A percentile compares a stretch with the other conserved stretches of the same genome.
phyloP scores from a whole-genome alignment of 1,140 invertebrate genomes.

The Sitophilus oryzae region DNA sequence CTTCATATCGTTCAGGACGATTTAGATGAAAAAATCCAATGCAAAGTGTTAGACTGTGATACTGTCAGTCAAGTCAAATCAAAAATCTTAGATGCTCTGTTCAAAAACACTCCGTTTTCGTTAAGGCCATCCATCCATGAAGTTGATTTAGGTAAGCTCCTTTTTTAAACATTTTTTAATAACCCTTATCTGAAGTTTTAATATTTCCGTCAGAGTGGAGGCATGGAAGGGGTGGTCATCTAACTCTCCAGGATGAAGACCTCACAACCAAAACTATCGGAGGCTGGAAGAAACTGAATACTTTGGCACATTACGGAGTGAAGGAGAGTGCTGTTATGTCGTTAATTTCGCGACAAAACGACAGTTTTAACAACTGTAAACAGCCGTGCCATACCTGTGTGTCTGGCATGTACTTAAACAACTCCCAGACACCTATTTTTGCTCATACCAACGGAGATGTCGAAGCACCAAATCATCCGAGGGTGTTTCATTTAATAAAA shows the following conservation, averaged over 20 bases:
- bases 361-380: constrained; percentile 73
- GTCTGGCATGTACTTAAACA: constrained; percentile 66
- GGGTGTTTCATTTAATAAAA: constrained; percentile 79
- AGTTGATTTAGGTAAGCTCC: constrained; percentile 68
- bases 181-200: neutral
- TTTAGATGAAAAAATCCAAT: constrained; percentile 89
- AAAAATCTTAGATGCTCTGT: constrained; percentile 96
- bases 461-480: constrained; percentile 61
- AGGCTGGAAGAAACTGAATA: constrained; percentile 88
- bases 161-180: neutral
- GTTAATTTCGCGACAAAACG: constrained; percentile 80
- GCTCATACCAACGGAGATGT: constrained; percentile 65
- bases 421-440: constrained; percentile 70
- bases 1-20: constrained; percentile 91
- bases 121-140: constrained; percentile 86
- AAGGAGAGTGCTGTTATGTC: constrained; percentile 93
- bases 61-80: constrained; percentile 97
- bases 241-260: constrained; percentile 90
- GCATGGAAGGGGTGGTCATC: constrained; percentile 83
- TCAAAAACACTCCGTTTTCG: constrained; percentile 93
- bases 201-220: constrained; percentile 67
- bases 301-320: constrained; percentile 87
- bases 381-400: constrained; percentile 74
- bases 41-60: constrained; percentile 96
- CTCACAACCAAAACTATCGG: constrained; percentile 82